Conservation (phyloP, 2,797 vertebrate genomes). For the Limosa lapponica region DNA sequence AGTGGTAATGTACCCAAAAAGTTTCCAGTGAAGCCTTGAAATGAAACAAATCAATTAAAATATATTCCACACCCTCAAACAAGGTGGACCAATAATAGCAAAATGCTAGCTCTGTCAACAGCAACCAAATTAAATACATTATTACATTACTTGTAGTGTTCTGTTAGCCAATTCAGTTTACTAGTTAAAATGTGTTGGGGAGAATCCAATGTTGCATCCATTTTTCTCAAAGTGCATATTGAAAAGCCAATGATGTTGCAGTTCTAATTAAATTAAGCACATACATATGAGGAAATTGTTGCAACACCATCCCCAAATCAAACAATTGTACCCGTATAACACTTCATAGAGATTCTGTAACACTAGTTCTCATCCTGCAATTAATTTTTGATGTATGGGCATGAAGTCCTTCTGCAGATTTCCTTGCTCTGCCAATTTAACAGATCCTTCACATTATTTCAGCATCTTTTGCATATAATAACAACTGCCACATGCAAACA, state of each 20-base stretch:
- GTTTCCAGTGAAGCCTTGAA: not conserved
- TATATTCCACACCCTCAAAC: not conserved
- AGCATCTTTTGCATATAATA: not conserved
- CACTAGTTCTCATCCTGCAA: not conserved
- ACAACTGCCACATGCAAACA: not conserved
- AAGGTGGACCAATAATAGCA: not conserved
- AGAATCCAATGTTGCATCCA: not conserved
- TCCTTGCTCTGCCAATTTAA: not conserved
- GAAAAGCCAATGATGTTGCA: not conserved
- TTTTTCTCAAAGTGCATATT: not conserved
- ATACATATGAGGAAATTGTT: accelerated
- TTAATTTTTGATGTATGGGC: not conserved
- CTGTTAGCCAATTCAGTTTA: not conserved
- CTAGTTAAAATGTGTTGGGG: not conserved
- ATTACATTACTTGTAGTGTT: not conserved
- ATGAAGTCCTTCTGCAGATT: not conserved
- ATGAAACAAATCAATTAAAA: not conserved
- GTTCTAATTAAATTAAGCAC: not conserved
- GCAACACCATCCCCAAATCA: not conserved
- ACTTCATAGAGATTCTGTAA: not conserved
- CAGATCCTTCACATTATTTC: not conserved
- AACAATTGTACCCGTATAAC: accelerated
- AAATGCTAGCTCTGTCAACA: not conserved
- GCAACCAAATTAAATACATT: not conserved
- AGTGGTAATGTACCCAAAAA: not conserved